Base-by-base conservation (phyloP, 1,140 invertebrate species). In the Trichonephila clavata region DNA sequence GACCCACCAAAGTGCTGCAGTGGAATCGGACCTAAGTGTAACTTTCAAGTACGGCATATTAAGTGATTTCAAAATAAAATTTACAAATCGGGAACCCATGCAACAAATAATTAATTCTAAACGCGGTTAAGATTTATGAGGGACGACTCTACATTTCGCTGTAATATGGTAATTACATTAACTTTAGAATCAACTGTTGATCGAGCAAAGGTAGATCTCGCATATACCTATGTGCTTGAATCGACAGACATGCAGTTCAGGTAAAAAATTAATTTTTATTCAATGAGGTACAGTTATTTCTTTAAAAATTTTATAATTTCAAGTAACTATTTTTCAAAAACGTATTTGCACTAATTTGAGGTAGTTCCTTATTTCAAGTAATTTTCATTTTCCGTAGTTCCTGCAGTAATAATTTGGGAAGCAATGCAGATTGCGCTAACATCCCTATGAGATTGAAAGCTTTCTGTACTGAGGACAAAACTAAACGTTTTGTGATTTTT, bases 1-100 rank as follows among this genome's bases (percentile, higher is more conserved):
- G 20, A 94, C 92, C 90, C 90, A 94, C 77, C 86, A 65, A 18
- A 90, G 10, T 14, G 61, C 77, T 21, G 21, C 24, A 24, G 60
- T 81, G 21, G 60, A 91, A 59, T 94, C 81, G 14, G 43, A 27
- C 83, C 94, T n/a, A 87, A 77, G 14, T 8, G n/a, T 57, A 1
- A 68, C 59, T 83, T 90, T 63, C 14, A 83, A 14, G 20, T 86
- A 24, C 57, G 2, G 8, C 21, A 32, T 39, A n/a, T 63, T 24
- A 21, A 93, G 16, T 0, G 68, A 18, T n/a, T 93, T 10, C 0
- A 59, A 13, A n/a, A 92, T 21, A 27, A 24, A 63, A 77, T 20
- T 43, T 6, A n/a, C 32, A 61, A 88, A 16, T n/a, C 39, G 6
- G 3, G 32, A 13, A 2, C 5, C 65, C 13, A 77, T 87, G 2